Evolutionary conservation across 2,797 vertebrate genomes (phyloP).

Genomic region (Argya squamiceps): DNA sequence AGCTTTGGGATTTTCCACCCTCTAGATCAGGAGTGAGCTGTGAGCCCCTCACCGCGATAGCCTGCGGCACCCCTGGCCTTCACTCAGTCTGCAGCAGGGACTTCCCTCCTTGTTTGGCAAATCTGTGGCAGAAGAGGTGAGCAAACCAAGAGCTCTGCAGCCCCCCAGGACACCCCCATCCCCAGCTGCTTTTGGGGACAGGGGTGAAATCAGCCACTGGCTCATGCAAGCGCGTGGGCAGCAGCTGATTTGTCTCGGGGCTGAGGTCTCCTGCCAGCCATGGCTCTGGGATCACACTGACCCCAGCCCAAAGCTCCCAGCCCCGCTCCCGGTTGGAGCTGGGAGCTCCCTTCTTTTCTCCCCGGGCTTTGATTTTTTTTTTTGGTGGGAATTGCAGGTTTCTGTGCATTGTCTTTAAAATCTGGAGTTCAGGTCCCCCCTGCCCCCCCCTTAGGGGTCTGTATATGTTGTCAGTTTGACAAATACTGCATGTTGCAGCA

Average conservation of each 20-base stretch:
- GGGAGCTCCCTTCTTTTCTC: background rate
- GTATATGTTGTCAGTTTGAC: slow-evolving; percentile 76
- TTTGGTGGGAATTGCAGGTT: slow-evolving; percentile 31
- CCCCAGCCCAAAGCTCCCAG: background rate
- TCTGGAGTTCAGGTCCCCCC: slow-evolving; percentile 37
- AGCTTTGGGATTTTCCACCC: background rate
- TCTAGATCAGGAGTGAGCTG: slow-evolving; percentile 38
- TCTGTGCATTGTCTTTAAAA: slow-evolving; percentile 58
- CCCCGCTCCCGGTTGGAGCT: rapidly evolving
- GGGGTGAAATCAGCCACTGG: background rate
- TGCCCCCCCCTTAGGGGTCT: slow-evolving; percentile 45
- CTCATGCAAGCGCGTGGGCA: rapidly evolving
- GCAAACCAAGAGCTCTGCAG: background rate
- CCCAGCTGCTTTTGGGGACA: background rate
- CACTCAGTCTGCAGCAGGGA: slow-evolving; percentile 27
- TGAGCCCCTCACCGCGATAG: background rate
- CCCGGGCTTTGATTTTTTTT: background rate
- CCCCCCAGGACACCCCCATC: background rate
- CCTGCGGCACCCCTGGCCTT: slow-evolving; percentile 21
- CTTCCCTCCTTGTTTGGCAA: slow-evolving; percentile 5
- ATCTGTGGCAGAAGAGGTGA: background rate
- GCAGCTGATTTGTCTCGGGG: background rate
- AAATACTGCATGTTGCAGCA: slow-evolving; percentile 75
- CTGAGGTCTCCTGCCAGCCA: rapidly evolving
- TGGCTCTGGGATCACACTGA: background rate